These are phyloP conservation scores for Melieria omissa DNA, from an alignment of 2,888 invertebrate genomes.

Conservation along the genomic window DNA sequence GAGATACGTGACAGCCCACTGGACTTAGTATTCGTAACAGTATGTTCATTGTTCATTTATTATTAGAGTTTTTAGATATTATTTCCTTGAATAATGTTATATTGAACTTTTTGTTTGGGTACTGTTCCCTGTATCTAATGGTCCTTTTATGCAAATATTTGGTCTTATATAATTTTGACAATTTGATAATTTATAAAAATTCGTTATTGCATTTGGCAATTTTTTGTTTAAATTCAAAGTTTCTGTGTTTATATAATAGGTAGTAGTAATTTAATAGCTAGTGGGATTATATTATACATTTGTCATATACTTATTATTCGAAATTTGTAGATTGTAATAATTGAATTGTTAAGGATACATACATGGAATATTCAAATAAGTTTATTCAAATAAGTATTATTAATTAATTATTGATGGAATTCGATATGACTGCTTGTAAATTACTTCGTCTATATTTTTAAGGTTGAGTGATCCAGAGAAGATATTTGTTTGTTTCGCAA, in stretches of 20 bases:
- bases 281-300: slow-evolving; percentile 11
- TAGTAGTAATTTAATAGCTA: background rate
- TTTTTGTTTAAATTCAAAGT: slow-evolving; percentile 12
- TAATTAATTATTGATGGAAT: no score
- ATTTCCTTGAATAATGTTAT: slow-evolving; percentile 21
- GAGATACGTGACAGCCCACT: no score
- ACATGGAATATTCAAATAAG: no score
- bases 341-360: no score
- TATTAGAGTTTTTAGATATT: background rate
- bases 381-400: no score
- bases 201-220: slow-evolving; percentile 14
- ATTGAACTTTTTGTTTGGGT: slow-evolving; percentile 22
- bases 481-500: slow-evolving; percentile 6
- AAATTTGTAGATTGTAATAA: slow-evolving; percentile 18
- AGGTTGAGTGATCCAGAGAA: slow-evolving; percentile 14
- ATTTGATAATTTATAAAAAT: slow-evolving; percentile 8
- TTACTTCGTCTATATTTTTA: no score
- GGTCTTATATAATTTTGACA: no score
- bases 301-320: background rate
- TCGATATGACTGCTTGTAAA: no score
- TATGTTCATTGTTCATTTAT: slow-evolving; percentile 20
- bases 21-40: no score
- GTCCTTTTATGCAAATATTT: slow-evolving; percentile 19
- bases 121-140: slow-evolving; percentile 17
- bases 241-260: no score